phyloP scores from a whole-genome alignment of 64 coral and sea anemone genomes.

The Pocillopora verrucosa region DNA sequence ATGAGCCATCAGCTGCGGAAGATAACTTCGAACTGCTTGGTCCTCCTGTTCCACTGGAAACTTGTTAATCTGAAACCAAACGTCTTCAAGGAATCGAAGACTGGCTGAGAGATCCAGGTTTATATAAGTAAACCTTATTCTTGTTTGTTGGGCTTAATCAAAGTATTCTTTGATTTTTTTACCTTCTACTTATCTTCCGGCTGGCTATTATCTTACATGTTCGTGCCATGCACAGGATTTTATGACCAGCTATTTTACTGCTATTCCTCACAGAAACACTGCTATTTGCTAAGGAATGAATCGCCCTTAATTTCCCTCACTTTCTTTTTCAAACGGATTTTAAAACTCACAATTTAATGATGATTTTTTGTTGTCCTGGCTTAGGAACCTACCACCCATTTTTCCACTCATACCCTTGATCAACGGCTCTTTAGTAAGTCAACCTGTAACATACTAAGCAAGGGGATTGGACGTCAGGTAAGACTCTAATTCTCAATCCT shows the following conservation, averaged over 20 bases:
- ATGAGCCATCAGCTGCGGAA: background rate
- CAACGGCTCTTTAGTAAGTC: too few relatives aligned
- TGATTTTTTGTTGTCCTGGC: too few relatives aligned
- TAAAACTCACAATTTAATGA: background rate
- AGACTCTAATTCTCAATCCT: too few relatives aligned
- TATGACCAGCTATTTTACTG: background rate
- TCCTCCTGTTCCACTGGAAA: background rate
- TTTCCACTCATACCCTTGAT: conserved; percentile 6
- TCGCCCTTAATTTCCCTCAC: too few relatives aligned
- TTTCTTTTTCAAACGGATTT: background rate
- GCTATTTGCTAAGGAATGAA: background rate
- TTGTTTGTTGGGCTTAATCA: too few relatives aligned
- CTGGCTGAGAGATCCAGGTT: background rate
- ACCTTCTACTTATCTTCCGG: background rate
- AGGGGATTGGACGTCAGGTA: too few relatives aligned
- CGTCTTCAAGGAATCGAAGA: background rate
- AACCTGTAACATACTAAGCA: too few relatives aligned
- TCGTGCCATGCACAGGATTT: background rate
- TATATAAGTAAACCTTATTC: background rate
- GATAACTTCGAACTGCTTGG: background rate
- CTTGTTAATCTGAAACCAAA: background rate
- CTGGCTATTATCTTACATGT: background rate
- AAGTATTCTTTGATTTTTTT: background rate
- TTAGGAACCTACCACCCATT: background rate
- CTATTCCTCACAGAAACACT: background rate